Conservation (phyloP, 2,113 vertebrate species). For the Brachirus orientalis region DNA sequence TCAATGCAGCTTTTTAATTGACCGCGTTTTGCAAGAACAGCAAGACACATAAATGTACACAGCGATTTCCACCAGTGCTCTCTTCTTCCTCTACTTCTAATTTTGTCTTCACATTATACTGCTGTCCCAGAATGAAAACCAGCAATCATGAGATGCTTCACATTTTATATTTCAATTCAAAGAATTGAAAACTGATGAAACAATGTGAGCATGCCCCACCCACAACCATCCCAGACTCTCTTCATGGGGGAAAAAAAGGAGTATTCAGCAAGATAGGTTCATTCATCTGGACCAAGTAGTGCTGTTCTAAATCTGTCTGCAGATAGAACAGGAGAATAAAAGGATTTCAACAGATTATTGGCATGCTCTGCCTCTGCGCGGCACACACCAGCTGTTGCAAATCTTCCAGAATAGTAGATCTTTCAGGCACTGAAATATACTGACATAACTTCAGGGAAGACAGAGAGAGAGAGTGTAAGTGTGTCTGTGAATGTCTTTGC, state of each 20-base stretch:
- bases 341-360: conserved; percentile 77
- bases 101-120: conserved; percentile 55
- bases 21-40: conserved; percentile 58
- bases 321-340: conserved; percentile 65
- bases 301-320: conserved; percentile 70
- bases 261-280: conserved; percentile 58
- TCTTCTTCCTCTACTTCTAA: conserved; percentile 39
- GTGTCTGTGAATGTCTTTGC: conserved; percentile 8
- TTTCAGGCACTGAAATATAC: conserved; percentile 56
- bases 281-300: conserved; percentile 69
- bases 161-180: conserved; percentile 68
- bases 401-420: conserved; percentile 45
- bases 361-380: conserved; percentile 63
- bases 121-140: conserved; percentile 50
- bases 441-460: conserved; percentile 61
- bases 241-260: conserved; percentile 17
- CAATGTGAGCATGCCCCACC: conserved; percentile 24
- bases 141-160: conserved; percentile 59
- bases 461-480: conserved; percentile 26
- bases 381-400: conserved; percentile 71
- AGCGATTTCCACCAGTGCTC: conserved; percentile 37
- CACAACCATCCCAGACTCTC: conserved; percentile 21
- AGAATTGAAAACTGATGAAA: conserved; percentile 62
- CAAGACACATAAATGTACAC: conserved; percentile 50
- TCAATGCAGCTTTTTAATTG: conserved; percentile 70